phyloP scores from a whole-genome alignment of 2,888 invertebrate species.

The Scaptomyza reducta region DNA sequence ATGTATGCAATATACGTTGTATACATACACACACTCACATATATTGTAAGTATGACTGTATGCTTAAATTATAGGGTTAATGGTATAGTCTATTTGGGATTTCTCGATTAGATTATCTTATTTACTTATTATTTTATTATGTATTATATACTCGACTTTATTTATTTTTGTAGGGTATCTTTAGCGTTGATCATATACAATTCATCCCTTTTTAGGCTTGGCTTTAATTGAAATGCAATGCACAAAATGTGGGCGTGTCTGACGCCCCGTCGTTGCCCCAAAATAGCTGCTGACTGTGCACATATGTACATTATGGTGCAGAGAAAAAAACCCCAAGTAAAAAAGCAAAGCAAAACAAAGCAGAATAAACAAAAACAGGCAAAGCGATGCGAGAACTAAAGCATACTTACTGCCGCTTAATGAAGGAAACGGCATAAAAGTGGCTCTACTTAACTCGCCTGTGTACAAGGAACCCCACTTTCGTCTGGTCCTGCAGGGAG shows the following conservation, averaged over 20 bases:
- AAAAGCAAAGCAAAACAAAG: slow-evolving; percentile 31
- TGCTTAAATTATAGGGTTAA: too few species aligned
- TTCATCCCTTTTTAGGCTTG: slow-evolving; percentile 3
- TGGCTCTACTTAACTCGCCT: slow-evolving; percentile 33
- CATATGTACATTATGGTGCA: slow-evolving; percentile 26
- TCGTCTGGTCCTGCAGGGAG: background rate
- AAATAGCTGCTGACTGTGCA: slow-evolving; percentile 57
- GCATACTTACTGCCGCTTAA: slow-evolving; percentile 64
- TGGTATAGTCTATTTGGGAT: too few species aligned
- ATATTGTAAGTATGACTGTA: too few species aligned
- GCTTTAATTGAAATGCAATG: slow-evolving; percentile 59
- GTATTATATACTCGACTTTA: too few species aligned
- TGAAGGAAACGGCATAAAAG: slow-evolving; percentile 69
- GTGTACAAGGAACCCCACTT: slow-evolving; percentile 2
- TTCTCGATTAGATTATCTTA: too few species aligned
- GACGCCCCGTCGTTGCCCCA: slow-evolving; percentile 16
- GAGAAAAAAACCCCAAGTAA: slow-evolving; percentile 20
- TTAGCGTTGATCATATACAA: background rate
- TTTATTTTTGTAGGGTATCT: slow-evolving; percentile 17
- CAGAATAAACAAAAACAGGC: slow-evolving; percentile 30
- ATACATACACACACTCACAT: too few species aligned
- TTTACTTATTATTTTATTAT: too few species aligned
- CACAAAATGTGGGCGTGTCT: slow-evolving; percentile 46
- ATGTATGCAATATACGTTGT: too few species aligned
- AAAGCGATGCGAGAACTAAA: slow-evolving; percentile 35